Percentiles rank a stretch among this genome's conserved stretches.
Conservation (phyloP, 2,888 invertebrate genomes). For the Coelopa pilipes region DNA sequence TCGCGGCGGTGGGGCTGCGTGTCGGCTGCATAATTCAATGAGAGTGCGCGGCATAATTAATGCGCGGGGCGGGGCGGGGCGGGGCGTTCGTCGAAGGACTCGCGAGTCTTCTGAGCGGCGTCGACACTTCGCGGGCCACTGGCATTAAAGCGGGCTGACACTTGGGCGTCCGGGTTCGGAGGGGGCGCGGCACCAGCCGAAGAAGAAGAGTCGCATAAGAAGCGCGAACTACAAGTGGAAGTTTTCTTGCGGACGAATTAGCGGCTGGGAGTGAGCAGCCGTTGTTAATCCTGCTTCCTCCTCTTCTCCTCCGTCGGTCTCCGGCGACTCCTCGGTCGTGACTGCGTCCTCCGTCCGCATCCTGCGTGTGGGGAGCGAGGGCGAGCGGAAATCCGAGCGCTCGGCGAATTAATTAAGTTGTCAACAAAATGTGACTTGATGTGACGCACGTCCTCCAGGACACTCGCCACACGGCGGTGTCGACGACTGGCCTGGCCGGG, state of each 20-base stretch:
- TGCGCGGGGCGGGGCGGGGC: conserved; percentile 18
- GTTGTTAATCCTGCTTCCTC: neutral
- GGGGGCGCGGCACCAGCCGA: neutral
- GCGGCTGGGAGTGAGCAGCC: conserved; percentile 27
- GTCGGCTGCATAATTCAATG: conserved; percentile 40
- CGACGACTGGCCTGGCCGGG: conserved; percentile 6
- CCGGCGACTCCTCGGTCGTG: neutral
- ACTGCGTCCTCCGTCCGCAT: neutral
- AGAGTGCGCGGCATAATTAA: conserved; percentile 40
- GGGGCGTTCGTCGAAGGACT: neutral
- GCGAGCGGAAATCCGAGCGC: conserved; percentile 2
- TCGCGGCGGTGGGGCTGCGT: neutral
- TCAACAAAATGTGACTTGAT: conserved; percentile 52
- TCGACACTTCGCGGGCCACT: neutral
- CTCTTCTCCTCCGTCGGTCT: neutral
- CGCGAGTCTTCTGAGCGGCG: neutral
- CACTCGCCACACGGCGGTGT: neutral
- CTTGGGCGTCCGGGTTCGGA: conserved; percentile 1
- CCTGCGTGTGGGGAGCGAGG: conserved; percentile 20
- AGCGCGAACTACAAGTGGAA: too few species aligned
- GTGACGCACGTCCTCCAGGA: conserved; percentile 19
- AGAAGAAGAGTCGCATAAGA: too few species aligned
- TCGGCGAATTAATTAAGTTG: conserved; percentile 53
- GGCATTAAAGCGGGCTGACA: conserved; percentile 30
- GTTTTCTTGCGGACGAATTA: conserved; percentile 26